phyloP scores from a whole-genome alignment of 2,888 invertebrate species.

The Pandemis cinnamomeana region DNA sequence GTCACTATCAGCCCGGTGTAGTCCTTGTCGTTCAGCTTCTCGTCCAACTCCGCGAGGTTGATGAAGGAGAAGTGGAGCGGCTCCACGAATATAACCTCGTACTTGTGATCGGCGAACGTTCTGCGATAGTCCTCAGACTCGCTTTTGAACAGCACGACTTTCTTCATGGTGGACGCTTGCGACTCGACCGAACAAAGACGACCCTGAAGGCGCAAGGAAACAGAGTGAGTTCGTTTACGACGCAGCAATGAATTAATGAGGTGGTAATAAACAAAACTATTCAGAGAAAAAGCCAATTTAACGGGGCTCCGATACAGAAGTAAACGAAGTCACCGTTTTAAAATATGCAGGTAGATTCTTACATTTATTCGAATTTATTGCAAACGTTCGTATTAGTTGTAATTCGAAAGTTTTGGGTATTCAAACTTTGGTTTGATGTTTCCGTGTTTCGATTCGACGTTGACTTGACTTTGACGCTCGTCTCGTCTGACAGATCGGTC shows the following conservation, averaged over 20 bases:
- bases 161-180: constrained; percentile 62
- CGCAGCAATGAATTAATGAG: constrained; percentile 48
- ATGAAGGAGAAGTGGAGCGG: constrained; percentile 69
- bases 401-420: constrained; percentile 24
- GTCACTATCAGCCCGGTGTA: constrained; percentile 71
- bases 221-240: constrained; percentile 44
- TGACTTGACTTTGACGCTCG: neutral
- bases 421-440: constrained; percentile 25
- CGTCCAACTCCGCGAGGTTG: constrained; percentile 56
- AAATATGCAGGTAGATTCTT: neutral
- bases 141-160: constrained; percentile 73
- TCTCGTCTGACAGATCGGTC: neutral
- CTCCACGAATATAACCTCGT: constrained; percentile 70
- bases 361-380: constrained; percentile 12
- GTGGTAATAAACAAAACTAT: constrained; percentile 38
- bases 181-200: constrained; percentile 46
- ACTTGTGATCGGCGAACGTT: constrained; percentile 64
- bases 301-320: neutral
- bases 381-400: neutral
- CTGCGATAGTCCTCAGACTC: constrained; percentile 72
- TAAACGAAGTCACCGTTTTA: neutral
- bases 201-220: constrained; percentile 65
- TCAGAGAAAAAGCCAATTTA: constrained; percentile 21
- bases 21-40: constrained; percentile 53
- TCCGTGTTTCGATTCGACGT: constrained; percentile 15